Conservation (phyloP, 2,113 vertebrate genomes). For the Anas platyrhynchos region DNA sequence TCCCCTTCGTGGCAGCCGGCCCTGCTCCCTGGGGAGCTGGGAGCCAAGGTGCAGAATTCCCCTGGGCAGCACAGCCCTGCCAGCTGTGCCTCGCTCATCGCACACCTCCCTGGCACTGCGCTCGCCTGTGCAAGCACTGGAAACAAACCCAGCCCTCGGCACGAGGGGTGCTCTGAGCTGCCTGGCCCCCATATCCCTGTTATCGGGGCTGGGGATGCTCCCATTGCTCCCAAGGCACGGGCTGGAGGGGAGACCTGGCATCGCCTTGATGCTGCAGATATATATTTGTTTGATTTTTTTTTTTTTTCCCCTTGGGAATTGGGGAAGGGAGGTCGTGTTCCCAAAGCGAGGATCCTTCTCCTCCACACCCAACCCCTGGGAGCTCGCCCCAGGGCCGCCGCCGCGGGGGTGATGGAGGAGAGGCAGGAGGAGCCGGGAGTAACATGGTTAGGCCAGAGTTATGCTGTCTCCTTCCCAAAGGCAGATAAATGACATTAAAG, state of each 20-base stretch:
- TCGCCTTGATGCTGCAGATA: accelerated
- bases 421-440: neutral
- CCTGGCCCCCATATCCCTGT: accelerated
- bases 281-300: too few species aligned
- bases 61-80: neutral
- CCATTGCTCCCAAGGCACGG: neutral
- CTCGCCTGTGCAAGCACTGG: neutral
- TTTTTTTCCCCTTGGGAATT: neutral
- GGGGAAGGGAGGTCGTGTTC: neutral
- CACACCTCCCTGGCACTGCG: neutral
- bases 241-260: accelerated
- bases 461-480: neutral
- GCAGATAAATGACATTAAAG: constrained; percentile 6
- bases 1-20: too few species aligned
- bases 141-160: neutral
- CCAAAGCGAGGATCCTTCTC: neutral
- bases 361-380: accelerated
- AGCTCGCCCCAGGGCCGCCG: neutral
- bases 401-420: accelerated
- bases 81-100: neutral
- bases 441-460: neutral
- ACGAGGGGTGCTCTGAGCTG: neutral
- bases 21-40: neutral
- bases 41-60: neutral
- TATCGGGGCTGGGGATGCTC: accelerated